Conservation (phyloP, 2,888 invertebrate genomes). For the Drosophila ezoana region DNA sequence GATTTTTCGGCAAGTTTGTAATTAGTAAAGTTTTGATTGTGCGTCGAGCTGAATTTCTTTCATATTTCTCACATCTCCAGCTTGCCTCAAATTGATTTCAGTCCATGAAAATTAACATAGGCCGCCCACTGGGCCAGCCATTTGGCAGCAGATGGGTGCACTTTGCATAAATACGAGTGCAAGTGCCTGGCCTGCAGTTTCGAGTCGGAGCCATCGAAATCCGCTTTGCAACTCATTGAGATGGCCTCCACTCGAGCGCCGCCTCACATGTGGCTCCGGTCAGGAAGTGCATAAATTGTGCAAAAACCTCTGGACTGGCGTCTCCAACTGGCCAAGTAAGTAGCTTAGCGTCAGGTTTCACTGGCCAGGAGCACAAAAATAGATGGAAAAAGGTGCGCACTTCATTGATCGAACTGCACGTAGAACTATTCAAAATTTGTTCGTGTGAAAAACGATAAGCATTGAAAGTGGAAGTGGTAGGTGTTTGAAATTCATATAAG, state of each 20-base stretch:
- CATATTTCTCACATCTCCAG: conserved; percentile 49
- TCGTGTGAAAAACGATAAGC: conserved; percentile 56
- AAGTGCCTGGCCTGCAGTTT: conserved; percentile 4
- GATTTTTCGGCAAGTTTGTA: conserved; percentile 83
- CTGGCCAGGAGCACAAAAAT: not conserved
- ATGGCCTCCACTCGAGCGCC: not conserved
- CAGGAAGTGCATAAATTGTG: conserved; percentile 69
- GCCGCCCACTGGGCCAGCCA: conserved; percentile 22
- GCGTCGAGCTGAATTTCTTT: conserved; percentile 33
- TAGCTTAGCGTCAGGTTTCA: conserved; percentile 56
- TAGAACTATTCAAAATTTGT: conserved; percentile 60
- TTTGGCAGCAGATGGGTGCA: conserved; percentile 48
- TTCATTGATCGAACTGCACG: conserved; percentile 58
- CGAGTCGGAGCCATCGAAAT: conserved; percentile 54
- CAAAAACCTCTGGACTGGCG: conserved; percentile 22
- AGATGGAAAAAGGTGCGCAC: conserved; percentile 41
- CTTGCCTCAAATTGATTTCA: conserved; percentile 67
- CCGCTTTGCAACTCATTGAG: conserved; percentile 72
- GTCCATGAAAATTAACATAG: conserved; percentile 67
- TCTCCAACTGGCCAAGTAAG: conserved; percentile 48
- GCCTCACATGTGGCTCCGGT: conserved; percentile 43
- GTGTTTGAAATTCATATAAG: conserved; percentile 36
- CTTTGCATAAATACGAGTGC: conserved; percentile 64
- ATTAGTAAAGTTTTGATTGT: conserved; percentile 83
- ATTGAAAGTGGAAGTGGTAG: conserved; percentile 9